Conservation (phyloP, 2,113 vertebrate species). For the Percopsis transmontana region DNA sequence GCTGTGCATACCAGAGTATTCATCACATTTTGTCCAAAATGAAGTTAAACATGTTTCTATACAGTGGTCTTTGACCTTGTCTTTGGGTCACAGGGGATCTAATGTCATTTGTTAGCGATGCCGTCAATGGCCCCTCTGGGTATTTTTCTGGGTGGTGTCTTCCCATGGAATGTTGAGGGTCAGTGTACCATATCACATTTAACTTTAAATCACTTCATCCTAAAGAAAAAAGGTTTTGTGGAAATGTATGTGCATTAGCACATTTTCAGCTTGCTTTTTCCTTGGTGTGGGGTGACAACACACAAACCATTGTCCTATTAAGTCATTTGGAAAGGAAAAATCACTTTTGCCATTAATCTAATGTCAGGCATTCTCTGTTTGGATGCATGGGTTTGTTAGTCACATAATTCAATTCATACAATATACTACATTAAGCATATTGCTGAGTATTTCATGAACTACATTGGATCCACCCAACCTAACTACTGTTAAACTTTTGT, state of each 20-base stretch:
- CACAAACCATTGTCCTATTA: background rate
- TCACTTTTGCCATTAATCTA: no score
- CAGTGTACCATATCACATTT: constrained; percentile 14
- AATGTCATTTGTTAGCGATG: background rate
- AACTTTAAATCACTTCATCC: background rate
- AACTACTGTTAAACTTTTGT: constrained; percentile 14
- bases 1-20: constrained; percentile 5
- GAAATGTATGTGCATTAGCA: no score
- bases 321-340: no score
- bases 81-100: constrained; percentile 20
- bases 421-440: background rate
- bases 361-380: background rate
- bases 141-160: background rate
- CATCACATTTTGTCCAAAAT: background rate
- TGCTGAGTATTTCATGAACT: constrained; percentile 15
- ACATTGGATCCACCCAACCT: constrained; percentile 1
- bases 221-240: background rate
- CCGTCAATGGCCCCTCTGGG: background rate
- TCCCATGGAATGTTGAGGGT: constrained; percentile 7
- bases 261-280: background rate
- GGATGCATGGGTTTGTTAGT: background rate
- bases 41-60: background rate
- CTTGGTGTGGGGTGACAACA: background rate
- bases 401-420: background rate
- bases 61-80: constrained; percentile 13